Evolutionary conservation across 2,113 vertebrate species (phyloP), one percentile per base, ranked within the genome.

Genomic region (Panthera uncia): DNA sequence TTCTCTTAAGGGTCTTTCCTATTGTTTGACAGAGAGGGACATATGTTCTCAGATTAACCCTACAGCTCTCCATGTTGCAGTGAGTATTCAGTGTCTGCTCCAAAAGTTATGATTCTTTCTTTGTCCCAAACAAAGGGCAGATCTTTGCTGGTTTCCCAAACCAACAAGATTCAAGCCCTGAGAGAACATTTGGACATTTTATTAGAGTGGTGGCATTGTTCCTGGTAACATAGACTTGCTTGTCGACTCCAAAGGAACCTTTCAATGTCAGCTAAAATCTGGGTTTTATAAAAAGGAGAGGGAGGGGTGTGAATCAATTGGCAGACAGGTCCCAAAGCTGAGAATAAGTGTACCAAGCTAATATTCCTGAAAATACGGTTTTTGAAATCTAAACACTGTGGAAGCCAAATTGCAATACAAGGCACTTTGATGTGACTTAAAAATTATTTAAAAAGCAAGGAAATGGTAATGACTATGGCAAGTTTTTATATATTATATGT

Each of bases 391-490:
- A 97, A 98, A 98, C 97, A 94, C 92, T 95, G 65, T 63, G 18
- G 45, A 81, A 81, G 93, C 87, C 88, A 78, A 90, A 98, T 65
- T 93, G 45, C 63, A 98, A 96, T 12, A 91, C 89, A 97, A 96
- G 88, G 19, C 65, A 92, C 74, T 90, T 91, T 81, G 48, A 65
- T 52, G 6, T 97, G 95, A 97, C 89, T 97, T 97, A 91, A 95
- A 97, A 98, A 91, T 97, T 89, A 96, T 91, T 98, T 97, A 96
- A 90, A 95, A 98, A 98, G 78, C 86, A 93, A 82, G 12, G 29
- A 66, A 76, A 88, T 55, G 29, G 55, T 57, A 66, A 15, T 29
- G 19, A 74, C n/a, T 33, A 50, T 82, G 15, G 36, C 68, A 74
- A 89, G 27, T 76, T 80, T 80, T 89, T 36, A 33, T 16, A 27